Evolutionary conservation across 92 coral and sea anemone species (phyloP).

Genomic region (Siderastrea radians): DNA sequence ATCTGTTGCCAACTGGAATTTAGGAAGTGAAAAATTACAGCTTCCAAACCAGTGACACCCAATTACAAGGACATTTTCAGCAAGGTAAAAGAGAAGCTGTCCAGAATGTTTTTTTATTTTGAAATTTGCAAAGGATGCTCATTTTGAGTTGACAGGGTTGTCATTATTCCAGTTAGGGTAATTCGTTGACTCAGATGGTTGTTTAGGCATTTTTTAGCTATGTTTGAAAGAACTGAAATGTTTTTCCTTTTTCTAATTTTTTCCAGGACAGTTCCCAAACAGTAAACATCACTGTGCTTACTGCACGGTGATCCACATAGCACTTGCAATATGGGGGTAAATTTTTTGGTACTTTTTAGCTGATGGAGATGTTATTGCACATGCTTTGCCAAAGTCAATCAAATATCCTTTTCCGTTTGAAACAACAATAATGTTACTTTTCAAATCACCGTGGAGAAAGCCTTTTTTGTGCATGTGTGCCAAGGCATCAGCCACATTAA

Average conservation of each 20-base stretch:
- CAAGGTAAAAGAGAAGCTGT: no score
- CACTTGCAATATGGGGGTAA: slow-evolving; percentile 60
- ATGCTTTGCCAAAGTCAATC: slow-evolving; percentile 49
- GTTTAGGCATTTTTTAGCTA: slow-evolving; percentile 23
- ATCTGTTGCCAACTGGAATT: no score
- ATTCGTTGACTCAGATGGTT: slow-evolving; percentile 15
- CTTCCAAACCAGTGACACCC: no score
- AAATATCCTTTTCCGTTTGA: no score
- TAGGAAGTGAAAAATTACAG: no score
- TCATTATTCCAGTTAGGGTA: slow-evolving; percentile 23
- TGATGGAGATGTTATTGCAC: slow-evolving; percentile 25
- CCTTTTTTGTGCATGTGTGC: slow-evolving; percentile 13
- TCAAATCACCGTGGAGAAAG: no score
- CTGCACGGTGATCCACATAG: slow-evolving; percentile 9
- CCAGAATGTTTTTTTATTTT: no score
- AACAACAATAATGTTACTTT: no score
- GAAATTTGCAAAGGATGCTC: neutral
- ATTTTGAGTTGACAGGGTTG: neutral
- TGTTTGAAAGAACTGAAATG: slow-evolving; percentile 1
- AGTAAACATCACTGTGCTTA: slow-evolving; percentile 38
- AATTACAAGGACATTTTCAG: no score
- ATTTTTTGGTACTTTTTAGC: slow-evolving; percentile 42
- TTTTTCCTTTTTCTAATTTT: slow-evolving; percentile 15
- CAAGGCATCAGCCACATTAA: slow-evolving; percentile 61
- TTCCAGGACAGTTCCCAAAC: slow-evolving; percentile 30